A percentile compares a stretch with the other conserved stretches of the same genome.
Conservation (phyloP, 2,797 vertebrate species). For the Cuculus canorus region DNA sequence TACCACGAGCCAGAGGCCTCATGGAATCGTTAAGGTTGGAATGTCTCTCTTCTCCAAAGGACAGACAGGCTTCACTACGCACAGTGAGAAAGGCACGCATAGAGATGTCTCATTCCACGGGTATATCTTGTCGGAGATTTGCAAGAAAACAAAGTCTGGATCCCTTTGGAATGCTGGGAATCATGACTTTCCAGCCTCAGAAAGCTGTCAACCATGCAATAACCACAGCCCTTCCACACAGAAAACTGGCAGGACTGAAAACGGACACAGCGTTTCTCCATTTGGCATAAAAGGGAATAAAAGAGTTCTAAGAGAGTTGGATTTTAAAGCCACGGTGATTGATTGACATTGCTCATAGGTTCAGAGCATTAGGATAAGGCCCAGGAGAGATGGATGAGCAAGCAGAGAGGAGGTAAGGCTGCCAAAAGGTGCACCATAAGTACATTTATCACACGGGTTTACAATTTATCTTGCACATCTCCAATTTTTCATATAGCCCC, state of each 20-base stretch:
- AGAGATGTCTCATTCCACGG: background rate
- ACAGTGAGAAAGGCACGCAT: background rate
- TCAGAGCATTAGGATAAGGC: constrained; percentile 27
- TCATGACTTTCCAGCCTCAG: background rate
- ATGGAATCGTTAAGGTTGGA: no score
- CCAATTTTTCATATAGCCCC: constrained; percentile 5
- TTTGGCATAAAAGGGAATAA: background rate
- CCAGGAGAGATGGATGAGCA: constrained; percentile 43
- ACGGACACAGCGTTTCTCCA: background rate
- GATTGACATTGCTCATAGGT: constrained; percentile 27
- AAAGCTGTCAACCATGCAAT: background rate
- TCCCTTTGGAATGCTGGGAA: background rate
- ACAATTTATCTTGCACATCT: constrained; percentile 40
- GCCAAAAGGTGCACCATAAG: constrained; percentile 60
- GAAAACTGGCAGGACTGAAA: background rate
- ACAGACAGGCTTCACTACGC: background rate
- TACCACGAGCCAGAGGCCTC: background rate
- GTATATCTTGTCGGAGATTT: background rate
- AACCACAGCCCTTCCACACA: background rate
- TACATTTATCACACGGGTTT: constrained; percentile 61
- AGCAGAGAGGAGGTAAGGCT: constrained; percentile 54
- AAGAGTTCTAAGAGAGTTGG: background rate
- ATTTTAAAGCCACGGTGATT: constrained; percentile 41
- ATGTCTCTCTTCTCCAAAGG: background rate
- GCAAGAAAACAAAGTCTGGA: background rate